Conservation (phyloP, 2,888 invertebrate species). For the Aphrophora alni region DNA sequence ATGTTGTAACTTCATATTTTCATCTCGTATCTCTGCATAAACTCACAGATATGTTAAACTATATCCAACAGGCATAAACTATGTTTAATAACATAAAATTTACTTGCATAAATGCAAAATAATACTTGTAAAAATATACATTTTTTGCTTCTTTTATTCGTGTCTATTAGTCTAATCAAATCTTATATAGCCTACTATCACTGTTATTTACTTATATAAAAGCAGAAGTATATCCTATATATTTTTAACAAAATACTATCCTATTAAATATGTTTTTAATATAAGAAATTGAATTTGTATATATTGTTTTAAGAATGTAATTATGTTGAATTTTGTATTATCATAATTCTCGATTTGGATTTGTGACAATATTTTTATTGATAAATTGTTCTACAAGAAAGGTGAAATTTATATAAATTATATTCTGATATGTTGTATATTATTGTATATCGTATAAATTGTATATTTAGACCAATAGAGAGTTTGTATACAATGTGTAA, state of each 20-base stretch:
- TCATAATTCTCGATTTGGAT: background rate
- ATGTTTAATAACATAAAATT: too few relatives aligned
- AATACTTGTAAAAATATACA: too few relatives aligned
- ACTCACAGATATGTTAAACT: too few relatives aligned
- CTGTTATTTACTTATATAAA: background rate
- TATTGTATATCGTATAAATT: background rate
- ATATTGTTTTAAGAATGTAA: conserved; percentile 38
- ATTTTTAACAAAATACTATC: background rate
- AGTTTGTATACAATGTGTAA: background rate
- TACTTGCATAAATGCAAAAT: too few relatives aligned
- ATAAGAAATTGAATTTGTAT: conserved; percentile 17
- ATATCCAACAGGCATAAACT: too few relatives aligned
- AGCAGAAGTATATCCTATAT: background rate
- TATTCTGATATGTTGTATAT: background rate
- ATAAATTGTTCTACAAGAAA: background rate
- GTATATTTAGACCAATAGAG: background rate
- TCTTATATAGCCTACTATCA: background rate
- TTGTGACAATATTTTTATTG: background rate
- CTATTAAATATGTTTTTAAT: background rate
- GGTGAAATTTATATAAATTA: background rate
- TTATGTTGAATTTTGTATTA: conserved; percentile 31
- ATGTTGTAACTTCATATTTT: too few relatives aligned
- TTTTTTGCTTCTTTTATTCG: background rate
- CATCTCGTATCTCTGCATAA: too few relatives aligned
- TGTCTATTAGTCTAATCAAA: background rate